Percentiles rank a stretch among this genome's conserved stretches.
Conservation (phyloP, 2,888 invertebrate species). For the Laspeyria flexula region DNA sequence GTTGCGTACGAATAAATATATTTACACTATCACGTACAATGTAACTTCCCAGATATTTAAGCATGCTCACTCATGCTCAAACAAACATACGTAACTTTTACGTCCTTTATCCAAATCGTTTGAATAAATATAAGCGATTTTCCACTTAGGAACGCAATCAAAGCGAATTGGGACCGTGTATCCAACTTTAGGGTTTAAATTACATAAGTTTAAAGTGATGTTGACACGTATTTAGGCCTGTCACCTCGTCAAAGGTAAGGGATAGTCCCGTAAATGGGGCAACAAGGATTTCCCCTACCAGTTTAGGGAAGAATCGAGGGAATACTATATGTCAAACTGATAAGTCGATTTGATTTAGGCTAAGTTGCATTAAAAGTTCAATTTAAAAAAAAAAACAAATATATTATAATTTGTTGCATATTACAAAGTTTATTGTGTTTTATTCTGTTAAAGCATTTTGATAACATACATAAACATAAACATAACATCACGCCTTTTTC, state of each 20-base stretch:
- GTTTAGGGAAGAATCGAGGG: constrained; percentile 33
- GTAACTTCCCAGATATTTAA: background rate
- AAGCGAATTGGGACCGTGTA: constrained; percentile 35
- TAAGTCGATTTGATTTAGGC: constrained; percentile 24
- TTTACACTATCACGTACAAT: background rate
- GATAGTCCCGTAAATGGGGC: constrained; percentile 32
- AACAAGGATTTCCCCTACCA: constrained; percentile 29
- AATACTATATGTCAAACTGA: constrained; percentile 31
- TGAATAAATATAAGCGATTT: constrained; percentile 44
- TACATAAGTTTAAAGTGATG: constrained; percentile 49
- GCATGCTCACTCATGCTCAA: constrained; percentile 6
- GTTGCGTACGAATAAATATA: background rate
- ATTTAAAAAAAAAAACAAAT: too few species aligned
- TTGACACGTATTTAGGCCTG: constrained; percentile 43
- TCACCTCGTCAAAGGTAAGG: constrained; percentile 45
- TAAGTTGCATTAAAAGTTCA: constrained; percentile 17
- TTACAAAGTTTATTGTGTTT: too few species aligned
- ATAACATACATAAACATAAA: too few species aligned
- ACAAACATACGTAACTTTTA: constrained; percentile 22
- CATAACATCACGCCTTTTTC: too few species aligned
- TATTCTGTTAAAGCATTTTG: too few species aligned
- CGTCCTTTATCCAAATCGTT: constrained; percentile 19
- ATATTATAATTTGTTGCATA: too few species aligned
- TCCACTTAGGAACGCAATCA: constrained; percentile 40
- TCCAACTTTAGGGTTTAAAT: constrained; percentile 44